Evolutionary conservation across 2,113 vertebrate genomes (phyloP), one percentile per base, ranked within the genome.

Genomic region (Turdus rufiventris): DNA sequence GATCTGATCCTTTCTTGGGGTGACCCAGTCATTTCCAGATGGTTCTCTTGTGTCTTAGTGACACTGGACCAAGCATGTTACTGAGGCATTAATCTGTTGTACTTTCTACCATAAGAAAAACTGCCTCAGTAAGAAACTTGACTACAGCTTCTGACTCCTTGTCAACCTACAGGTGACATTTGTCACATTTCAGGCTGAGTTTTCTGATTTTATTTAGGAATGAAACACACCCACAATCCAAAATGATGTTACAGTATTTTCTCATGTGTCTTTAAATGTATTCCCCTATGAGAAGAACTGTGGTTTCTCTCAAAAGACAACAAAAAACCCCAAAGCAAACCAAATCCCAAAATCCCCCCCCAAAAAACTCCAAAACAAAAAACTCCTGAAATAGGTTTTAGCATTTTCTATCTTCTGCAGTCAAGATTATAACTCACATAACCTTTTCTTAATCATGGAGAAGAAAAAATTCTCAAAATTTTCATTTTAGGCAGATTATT

Each of bases 331-430:
- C 67, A 53, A 71, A 28, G 6, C 23, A 53, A 57, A 76, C 9
- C 17, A 13, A 18, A 12, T 3, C 7, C 33, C 40, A 1, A 31
- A 62, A 53, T 4, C 5, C 5, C 20, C 20, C 6, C 4, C 4
- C 1, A 15, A 47, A 48, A 25, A 9, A 11, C 18, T 60, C 21
- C 53, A 67, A 36, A 51, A 1, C 8, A 23, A 45, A 45, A 67
- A 15, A 1, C 3, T 29, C 18, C 17, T 40, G 31, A 62, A 33
- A 29, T 4, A 53, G 18, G 31, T 23, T 42, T 88, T 45, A 83
- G 21, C 3, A 3, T 70, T 80, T 79, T 48, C 33, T 87, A 4
- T 50, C 40, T 85, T 36, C 40, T 67, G n/a, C 45, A 25, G 15
- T 68, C 42, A 72, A 72, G n/a, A 66, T 29, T n/a, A 21, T 50